Evolutionary conservation across 2,797 vertebrate genomes (phyloP).

Genomic region (Clarias platycephalus): DNA sequence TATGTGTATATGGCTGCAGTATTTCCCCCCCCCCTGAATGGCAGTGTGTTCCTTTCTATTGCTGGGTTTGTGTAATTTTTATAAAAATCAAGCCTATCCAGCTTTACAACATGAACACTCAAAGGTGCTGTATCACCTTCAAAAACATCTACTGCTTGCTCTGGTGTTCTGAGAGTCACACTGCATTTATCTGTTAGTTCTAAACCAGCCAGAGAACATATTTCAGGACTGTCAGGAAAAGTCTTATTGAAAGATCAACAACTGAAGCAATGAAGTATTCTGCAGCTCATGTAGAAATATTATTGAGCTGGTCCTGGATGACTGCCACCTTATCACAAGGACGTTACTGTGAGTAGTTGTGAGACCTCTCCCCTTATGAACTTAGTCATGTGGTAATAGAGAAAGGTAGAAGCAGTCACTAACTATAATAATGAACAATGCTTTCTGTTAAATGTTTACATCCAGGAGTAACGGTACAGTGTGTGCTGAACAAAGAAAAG

Average conservation of each 20-base stretch:
- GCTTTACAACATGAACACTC: neutral
- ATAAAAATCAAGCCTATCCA: neutral
- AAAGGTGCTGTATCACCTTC: neutral
- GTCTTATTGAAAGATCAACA: neutral
- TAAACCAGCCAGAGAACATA: neutral
- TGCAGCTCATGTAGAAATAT: neutral
- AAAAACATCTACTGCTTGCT: neutral
- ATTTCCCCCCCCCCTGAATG: neutral
- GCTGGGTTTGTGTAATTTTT: neutral
- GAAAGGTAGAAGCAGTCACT: neutral
- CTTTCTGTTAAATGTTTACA: neutral
- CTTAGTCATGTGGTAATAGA: neutral
- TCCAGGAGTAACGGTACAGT: neutral
- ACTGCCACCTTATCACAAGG: neutral
- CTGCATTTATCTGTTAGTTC: conserved; percentile 16
- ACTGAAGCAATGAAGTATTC: neutral
- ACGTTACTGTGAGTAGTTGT: neutral
- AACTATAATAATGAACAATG: neutral
- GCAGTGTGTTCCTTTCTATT: neutral
- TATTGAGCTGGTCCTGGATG: neutral
- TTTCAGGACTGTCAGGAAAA: neutral
- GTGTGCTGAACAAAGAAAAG: neutral
- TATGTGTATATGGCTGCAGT: neutral
- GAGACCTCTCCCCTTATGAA: neutral
- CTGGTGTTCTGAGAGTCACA: conserved; percentile 16